Evolutionary conservation across 2,113 vertebrate genomes (phyloP).

Genomic region (Dasyprocta punctata): DNA sequence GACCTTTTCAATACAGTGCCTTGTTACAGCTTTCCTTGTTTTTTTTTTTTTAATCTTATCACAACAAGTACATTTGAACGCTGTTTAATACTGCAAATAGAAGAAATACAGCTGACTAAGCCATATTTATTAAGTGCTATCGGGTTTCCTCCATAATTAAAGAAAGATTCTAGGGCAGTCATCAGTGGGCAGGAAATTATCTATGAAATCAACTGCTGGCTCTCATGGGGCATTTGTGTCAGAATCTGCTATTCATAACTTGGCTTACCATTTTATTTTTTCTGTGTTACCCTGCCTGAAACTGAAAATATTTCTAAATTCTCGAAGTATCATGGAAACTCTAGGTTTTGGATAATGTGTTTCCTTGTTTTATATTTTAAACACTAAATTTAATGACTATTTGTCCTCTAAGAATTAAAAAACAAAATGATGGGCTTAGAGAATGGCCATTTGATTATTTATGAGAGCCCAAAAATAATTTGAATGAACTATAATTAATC

Average conservation of each 20-base stretch:
- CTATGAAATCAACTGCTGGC: constrained; percentile 46
- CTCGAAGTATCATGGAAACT: neutral
- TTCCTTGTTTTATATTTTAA: constrained; percentile 52
- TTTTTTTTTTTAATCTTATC: constrained; percentile 6
- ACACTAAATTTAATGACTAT: constrained; percentile 59
- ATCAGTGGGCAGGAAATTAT: constrained; percentile 35
- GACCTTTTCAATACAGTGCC: neutral
- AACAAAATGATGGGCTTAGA: constrained; percentile 63
- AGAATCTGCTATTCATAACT: neutral
- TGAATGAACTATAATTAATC: constrained; percentile 41
- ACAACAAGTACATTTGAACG: constrained; percentile 30
- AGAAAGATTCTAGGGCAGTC: neutral
- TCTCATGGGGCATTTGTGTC: neutral
- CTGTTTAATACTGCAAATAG: constrained; percentile 35
- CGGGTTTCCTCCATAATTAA: constrained; percentile 51
- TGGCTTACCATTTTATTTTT: constrained; percentile 46
- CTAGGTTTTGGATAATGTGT: neutral
- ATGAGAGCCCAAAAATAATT: constrained; percentile 70
- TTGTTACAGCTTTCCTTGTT: constrained; percentile 56
- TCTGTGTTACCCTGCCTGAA: constrained; percentile 7
- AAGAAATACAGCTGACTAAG: constrained; percentile 53
- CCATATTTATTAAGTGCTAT: neutral
- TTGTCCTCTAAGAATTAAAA: constrained; percentile 52
- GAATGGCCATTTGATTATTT: constrained; percentile 59
- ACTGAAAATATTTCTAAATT: constrained; percentile 63